Percentiles rank a stretch among this genome's conserved stretches.
These are phyloP conservation scores for Ceyx cyanopectus DNA, from an alignment of 2,113 vertebrate genomes.

Conservation along the genomic window DNA sequence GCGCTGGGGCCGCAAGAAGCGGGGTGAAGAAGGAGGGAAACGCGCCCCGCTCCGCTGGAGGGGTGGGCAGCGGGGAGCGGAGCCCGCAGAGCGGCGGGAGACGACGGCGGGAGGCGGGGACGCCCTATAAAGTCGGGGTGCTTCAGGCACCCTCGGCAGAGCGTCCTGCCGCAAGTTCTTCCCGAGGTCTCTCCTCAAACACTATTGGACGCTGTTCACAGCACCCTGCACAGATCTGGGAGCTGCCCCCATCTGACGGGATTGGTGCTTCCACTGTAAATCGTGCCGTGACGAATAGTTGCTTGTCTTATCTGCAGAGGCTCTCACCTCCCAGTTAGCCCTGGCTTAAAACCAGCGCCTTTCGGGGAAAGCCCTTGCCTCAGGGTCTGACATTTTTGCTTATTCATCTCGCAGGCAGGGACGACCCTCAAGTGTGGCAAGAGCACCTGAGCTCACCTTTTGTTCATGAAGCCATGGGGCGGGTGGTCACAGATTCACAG, in stretches of 20 bases:
- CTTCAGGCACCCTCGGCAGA: background rate
- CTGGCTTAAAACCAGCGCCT: background rate
- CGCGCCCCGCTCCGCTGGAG: background rate
- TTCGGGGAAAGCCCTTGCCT: background rate
- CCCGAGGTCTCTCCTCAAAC: background rate
- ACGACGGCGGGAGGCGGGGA: background rate
- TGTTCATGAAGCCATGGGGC: rapidly evolving
- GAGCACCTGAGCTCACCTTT: background rate
- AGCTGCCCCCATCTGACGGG: background rate
- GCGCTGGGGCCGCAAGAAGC: background rate
- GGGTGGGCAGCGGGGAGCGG: background rate
- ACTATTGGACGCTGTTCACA: background rate
- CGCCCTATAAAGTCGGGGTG: too few relatives aligned
- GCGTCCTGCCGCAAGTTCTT: background rate
- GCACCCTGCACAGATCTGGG: background rate
- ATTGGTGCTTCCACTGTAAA: background rate
- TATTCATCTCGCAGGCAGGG: background rate
- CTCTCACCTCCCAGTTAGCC: background rate
- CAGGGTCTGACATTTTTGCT: background rate
- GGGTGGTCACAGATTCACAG: background rate
- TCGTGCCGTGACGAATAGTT: background rate
- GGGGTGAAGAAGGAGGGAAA: background rate
- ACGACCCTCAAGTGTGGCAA: background rate
- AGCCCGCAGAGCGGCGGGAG: background rate
- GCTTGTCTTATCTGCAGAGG: too few relatives aligned